Evolutionary conservation across 2,113 vertebrate genomes (phyloP).

Genomic region (Halcyon malimbica): DNA sequence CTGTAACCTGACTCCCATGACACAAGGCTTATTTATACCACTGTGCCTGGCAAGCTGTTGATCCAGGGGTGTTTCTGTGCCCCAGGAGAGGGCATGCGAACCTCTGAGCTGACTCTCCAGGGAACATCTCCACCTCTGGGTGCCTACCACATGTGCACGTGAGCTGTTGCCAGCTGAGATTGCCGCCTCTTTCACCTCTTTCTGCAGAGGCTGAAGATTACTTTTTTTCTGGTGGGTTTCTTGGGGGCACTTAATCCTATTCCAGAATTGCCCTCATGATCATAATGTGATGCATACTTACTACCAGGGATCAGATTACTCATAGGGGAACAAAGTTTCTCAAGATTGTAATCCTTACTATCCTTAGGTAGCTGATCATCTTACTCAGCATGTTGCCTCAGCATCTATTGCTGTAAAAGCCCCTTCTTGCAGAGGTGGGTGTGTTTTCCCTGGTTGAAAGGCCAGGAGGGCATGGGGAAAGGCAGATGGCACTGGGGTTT

Average conservation of each 20-base stretch:
- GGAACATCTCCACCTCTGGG: neutral
- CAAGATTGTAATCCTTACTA: neutral
- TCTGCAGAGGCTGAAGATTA: neutral
- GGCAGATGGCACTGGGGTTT: neutral
- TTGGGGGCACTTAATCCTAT: neutral
- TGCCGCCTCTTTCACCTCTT: neutral
- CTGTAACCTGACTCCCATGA: conserved; percentile 28
- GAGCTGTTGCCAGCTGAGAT: neutral
- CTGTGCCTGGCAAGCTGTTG: neutral
- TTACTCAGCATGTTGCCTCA: neutral
- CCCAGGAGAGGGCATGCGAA: neutral
- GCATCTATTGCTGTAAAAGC: neutral
- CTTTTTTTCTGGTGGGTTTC: neutral
- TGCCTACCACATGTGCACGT: neutral
- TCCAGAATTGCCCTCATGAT: neutral
- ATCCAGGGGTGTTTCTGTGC: neutral
- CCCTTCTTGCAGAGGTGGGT: neutral
- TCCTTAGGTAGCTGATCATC: neutral
- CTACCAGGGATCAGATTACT: neutral
- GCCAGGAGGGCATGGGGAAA: neutral
- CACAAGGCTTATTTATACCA: conserved; percentile 3
- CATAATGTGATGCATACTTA: neutral
- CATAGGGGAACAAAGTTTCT: neutral
- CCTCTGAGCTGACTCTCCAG: neutral
- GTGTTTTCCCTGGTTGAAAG: neutral